Base-by-base conservation (phyloP, 1,140 invertebrate genomes). In the Sesamia nonagrioides region DNA sequence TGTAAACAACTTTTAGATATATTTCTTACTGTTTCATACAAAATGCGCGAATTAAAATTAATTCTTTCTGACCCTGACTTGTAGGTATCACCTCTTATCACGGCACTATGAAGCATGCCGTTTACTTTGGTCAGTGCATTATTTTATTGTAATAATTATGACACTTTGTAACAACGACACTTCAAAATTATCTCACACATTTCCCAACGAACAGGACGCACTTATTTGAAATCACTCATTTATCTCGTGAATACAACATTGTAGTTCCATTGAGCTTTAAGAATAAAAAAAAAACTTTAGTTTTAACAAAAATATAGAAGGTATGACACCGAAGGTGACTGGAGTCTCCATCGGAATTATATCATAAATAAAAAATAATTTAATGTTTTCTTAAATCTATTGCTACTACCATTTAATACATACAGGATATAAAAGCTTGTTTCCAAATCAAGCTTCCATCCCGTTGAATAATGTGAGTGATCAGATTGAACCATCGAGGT, bases 381-480 rank as follows among this genome's bases (percentile, higher is more conserved):
- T 27, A 11, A 56, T 11, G 2, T 56, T 21, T 9, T 18, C 5
- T 0, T 9, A 58, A 58, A 58, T 58, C 54, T 7, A 58, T 18
- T 13, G 54, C 21, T 13, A 27, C 54, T 58, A 58, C 13, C 27
- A 27, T 58, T 56, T 58, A n/a, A n/a, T 58, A 11, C 2, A 33
- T 27, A 1, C 54, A 58, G 21, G 54, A 58, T 58, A 58, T 58
- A 58, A 33, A 58, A 58, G 21, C 54, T 13, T 58, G 54, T 13
- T 11, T 33, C 9, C 54, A 58, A 13, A 58, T 58, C 54, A 21
- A 27, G 54, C 21, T 21, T 58, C 54, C 54, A 61, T 13, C 1
- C 6, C 60, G 7, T 1, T 40, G 60, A 61, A 8, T 35, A 40
- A 40, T 13, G n/a, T 61, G 6, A 61, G 60, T 37, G 33, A 61